phyloP scores from a whole-genome alignment of 2,888 invertebrate species.

The Hypsopygia costalis region DNA sequence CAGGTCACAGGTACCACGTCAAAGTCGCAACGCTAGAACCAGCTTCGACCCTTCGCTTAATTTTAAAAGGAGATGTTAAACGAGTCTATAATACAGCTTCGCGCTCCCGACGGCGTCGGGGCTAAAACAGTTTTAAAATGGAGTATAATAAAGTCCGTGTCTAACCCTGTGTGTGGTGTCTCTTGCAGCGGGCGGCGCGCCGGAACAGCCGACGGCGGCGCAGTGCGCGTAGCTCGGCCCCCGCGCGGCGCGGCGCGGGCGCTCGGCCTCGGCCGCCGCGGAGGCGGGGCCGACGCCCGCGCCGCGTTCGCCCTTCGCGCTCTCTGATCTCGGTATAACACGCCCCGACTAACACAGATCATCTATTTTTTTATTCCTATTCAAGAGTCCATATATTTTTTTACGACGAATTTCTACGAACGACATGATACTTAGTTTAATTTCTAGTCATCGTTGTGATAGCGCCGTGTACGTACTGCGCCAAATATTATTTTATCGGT shows the following conservation, averaged over 20 bases:
- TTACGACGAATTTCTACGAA: conserved; percentile 45
- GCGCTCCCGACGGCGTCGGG: conserved; percentile 42
- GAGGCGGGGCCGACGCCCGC: conserved; percentile 44
- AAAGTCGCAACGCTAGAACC: conserved; percentile 58
- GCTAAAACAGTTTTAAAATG: conserved; percentile 42
- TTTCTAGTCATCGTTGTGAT: conserved; percentile 64
- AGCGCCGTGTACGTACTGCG: conserved; percentile 47
- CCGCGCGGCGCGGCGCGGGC: conserved; percentile 36
- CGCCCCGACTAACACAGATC: conserved; percentile 68
- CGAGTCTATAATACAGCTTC: conserved; percentile 39
- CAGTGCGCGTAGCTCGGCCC: conserved; percentile 73
- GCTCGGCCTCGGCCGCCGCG: conserved; percentile 31
- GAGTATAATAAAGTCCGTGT: conserved; percentile 70
- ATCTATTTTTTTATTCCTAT: conserved; percentile 63
- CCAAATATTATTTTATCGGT: conserved; percentile 43
- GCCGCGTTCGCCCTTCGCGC: conserved; percentile 52
- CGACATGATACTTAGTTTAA: conserved; percentile 44
- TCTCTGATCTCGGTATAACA: conserved; percentile 78
- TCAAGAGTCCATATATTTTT: conserved; percentile 41
- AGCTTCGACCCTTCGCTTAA: conserved; percentile 66
- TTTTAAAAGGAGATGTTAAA: conserved; percentile 58
- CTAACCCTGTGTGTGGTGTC: conserved; percentile 80
- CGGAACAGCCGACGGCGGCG: conserved; percentile 80
- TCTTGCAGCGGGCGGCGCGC: conserved; percentile 79
- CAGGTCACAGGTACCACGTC: conserved; percentile 72